Conservation (phyloP, 2,113 vertebrate genomes). For the Piprites chloris region DNA sequence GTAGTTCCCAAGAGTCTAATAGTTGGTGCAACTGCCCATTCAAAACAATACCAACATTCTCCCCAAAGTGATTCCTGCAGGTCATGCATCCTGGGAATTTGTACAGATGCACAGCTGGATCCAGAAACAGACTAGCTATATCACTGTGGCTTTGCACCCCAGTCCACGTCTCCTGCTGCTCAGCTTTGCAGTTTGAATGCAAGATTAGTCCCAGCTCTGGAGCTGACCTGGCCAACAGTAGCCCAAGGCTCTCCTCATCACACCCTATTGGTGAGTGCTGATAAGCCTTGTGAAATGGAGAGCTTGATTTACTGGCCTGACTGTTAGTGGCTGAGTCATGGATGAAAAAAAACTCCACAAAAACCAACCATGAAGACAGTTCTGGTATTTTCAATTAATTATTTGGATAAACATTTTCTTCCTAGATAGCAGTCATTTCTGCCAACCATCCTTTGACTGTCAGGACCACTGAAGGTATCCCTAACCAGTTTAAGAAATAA, state of each 20-base stretch:
- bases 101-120: neutral
- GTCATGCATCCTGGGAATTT: neutral
- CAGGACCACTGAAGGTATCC: neutral
- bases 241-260: neutral
- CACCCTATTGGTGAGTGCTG: fast-evolving
- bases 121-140: fast-evolving
- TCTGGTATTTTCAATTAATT: neutral
- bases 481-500: neutral
- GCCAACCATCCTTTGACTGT: neutral
- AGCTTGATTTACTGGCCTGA: neutral
- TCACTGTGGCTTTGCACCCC: neutral
- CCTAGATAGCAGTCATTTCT: neutral
- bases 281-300: neutral
- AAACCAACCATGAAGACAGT: neutral
- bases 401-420: neutral
- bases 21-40: neutral
- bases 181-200: neutral
- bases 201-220: neutral
- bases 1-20: neutral
- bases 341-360: neutral
- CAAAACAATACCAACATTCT: neutral
- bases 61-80: neutral
- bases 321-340: neutral
- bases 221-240: neutral
- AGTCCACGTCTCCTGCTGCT: neutral